Evolutionary conservation across 2,113 vertebrate species (phyloP).

Genomic region (Falco punctatus): DNA sequence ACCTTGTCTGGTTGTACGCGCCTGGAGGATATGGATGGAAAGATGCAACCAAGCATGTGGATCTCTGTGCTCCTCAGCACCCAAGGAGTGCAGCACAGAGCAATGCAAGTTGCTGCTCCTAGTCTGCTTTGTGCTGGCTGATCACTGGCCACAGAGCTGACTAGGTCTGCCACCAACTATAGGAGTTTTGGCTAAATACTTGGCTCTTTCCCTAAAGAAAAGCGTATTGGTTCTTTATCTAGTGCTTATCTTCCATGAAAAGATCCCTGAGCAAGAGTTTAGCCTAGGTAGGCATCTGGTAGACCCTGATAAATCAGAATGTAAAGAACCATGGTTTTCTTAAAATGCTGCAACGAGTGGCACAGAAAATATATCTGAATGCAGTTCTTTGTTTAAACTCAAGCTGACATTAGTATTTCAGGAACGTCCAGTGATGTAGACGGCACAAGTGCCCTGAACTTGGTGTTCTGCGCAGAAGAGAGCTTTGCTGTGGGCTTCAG

Average conservation of each 20-base stretch:
- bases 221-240: background rate
- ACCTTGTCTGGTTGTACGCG: background rate
- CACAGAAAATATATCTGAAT: background rate
- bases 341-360: background rate
- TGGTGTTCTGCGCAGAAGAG: background rate
- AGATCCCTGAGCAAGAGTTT: background rate
- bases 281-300: background rate
- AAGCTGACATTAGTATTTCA: background rate
- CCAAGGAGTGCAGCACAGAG: background rate
- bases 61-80: background rate
- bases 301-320: background rate
- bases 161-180: background rate
- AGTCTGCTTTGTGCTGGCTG: background rate
- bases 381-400: background rate
- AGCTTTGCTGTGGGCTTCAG: background rate
- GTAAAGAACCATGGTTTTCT: background rate
- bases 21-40: background rate
- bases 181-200: background rate
- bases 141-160: background rate
- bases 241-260: background rate
- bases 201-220: background rate
- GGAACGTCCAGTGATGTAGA: background rate
- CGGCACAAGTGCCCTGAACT: no score
- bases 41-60: fast-evolving
- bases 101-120: background rate